Base-by-base conservation (phyloP, 2,113 vertebrate genomes). In the Neodon shergylaensis region DNA sequence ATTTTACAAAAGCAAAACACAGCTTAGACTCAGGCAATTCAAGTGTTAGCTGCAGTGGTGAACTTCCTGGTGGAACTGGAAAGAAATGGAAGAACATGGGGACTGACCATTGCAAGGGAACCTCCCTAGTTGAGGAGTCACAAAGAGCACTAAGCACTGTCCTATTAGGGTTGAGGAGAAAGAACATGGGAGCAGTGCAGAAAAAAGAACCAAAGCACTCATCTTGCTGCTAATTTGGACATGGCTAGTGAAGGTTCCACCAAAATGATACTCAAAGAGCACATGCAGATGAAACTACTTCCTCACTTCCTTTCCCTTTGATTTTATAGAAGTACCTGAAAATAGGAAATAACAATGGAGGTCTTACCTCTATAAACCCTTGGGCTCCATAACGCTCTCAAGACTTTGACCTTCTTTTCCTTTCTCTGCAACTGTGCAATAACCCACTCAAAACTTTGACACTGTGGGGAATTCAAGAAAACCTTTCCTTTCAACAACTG, bases 141-240 rank as follows among this genome's bases (percentile, higher is more conserved):
- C 14, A 66, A 5, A 88, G 16, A 76, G 3, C 63, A 87, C 14
- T 16, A 74, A 74, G 36, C 0, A 24, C 61, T 42, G 7, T 58
- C 16, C 6, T 72, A 33, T 70, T 19, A 33, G 26, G 0, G 22
- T 8, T 33, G 44, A 73, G 33, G 33, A 52, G 4, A 47, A 22
- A 66, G 4, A 2, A 66, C 28, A 19, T 66, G 26, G 39, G 7
- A 90, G 17, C 8, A 7, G 4, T 31, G 1, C 58, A 26, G 13
- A 31, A n/a, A 26, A 74, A 58, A 49, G 9, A 42, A 36, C 21
- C 7, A 58, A 9, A 49, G 1, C 24, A 9, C 63, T 79, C 14
- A 39, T 0, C 24, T 2, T 19, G 9, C 12, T 63, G 10, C 19
- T 66, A 2, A 68, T 0, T 0, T 24, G 33, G 14, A 4, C 5